These are phyloP conservation scores for Campylomormyrus numenius DNA, from an alignment of 2,113 vertebrate species.

Conservation along the genomic window DNA sequence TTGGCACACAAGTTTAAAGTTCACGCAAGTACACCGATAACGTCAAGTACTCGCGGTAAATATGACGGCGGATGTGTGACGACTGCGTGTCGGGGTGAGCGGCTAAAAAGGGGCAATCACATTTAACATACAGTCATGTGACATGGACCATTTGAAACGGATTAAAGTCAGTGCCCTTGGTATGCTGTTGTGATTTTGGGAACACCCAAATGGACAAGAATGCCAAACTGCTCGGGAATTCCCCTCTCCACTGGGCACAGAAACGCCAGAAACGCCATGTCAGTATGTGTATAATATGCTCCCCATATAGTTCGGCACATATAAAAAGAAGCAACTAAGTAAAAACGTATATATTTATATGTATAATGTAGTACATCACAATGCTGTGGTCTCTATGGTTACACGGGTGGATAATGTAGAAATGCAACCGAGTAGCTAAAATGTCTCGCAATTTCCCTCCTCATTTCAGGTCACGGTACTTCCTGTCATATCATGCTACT, in stretches of 20 bases:
- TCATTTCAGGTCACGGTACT: slow-evolving; percentile 12
- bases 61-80: not conserved
- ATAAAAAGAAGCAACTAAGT: slow-evolving; percentile 38
- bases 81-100: not conserved
- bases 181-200: not conserved
- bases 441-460: slow-evolving; percentile 45
- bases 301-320: not conserved
- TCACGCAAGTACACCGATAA: not conserved
- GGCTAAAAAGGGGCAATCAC: not conserved
- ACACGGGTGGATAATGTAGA: slow-evolving; percentile 45
- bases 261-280: not conserved
- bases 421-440: slow-evolving; percentile 35
- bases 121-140: not conserved
- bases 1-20: slow-evolving; percentile 58
- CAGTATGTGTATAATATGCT: not conserved
- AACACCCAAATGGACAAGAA: not conserved
- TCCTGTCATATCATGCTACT: not conserved
- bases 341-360: not conserved
- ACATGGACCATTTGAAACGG: not conserved
- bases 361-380: slow-evolving; percentile 54
- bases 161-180: not conserved
- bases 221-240: not conserved
- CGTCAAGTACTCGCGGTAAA: not conserved
- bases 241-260: not conserved
- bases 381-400: slow-evolving; percentile 58